Percentiles rank a stretch among this genome's conserved stretches.
phyloP scores from a whole-genome alignment of 2,113 vertebrate genomes.

The Aix galericulata region DNA sequence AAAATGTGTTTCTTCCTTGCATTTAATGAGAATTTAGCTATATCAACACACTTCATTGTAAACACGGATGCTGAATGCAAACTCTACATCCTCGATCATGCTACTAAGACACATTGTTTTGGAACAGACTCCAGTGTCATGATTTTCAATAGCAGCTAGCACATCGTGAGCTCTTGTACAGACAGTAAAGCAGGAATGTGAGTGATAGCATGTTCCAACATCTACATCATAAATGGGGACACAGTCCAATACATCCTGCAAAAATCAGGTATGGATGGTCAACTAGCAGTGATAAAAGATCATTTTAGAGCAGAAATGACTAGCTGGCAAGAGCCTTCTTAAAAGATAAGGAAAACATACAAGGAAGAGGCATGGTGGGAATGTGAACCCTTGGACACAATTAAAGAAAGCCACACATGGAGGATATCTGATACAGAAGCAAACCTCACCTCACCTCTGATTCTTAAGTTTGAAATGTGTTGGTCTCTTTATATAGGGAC shows the following conservation, averaged over 20 bases:
- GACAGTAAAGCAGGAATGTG: not conserved
- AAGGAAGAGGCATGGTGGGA: not conserved
- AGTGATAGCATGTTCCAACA: not conserved
- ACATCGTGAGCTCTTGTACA: not conserved
- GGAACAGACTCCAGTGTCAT: not conserved
- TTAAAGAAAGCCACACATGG: not conserved
- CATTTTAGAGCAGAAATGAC: not conserved
- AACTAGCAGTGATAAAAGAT: not conserved
- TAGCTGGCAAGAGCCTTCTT: not conserved
- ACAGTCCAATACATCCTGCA: fast-evolving
- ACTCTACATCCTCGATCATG: constrained; percentile 1
- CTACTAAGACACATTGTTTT: constrained; percentile 32
- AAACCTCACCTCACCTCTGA: not conserved
- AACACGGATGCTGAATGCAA: constrained; percentile 44
- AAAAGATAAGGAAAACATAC: not conserved
- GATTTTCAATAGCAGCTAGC: constrained; percentile 25
- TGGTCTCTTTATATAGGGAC: not conserved
- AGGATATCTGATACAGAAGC: not conserved
- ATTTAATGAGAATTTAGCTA: constrained; percentile 18
- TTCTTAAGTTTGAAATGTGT: not conserved
- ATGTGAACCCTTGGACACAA: not conserved
- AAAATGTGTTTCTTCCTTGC: constrained; percentile 36
- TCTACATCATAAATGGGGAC: not conserved
- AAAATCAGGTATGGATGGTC: not conserved
- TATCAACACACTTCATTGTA: constrained; percentile 41